Percentiles rank a stretch among this genome's conserved stretches.
Conservation (phyloP, 2,888 invertebrate genomes). For the Drosophila mercatorum region DNA sequence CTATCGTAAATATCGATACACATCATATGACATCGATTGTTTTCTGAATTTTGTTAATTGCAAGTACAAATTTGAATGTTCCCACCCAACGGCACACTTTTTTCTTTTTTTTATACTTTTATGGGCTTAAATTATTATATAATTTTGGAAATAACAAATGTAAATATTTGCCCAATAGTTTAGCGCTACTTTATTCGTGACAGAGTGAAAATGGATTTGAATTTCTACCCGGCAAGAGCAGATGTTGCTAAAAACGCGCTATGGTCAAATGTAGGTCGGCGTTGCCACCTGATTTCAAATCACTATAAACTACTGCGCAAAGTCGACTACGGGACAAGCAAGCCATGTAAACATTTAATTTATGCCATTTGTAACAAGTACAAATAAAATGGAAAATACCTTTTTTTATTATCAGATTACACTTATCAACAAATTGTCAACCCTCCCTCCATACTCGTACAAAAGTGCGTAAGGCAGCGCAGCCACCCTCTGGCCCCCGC, state of each 20-base stretch:
- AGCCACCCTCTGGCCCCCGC: conserved; percentile 48
- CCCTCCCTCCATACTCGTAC: background rate
- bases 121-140: conserved; percentile 14
- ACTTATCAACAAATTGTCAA: background rate
- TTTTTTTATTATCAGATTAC: background rate
- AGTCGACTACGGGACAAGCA: conserved; percentile 17
- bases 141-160: background rate
- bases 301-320: conserved; percentile 50
- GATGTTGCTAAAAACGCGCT: conserved; percentile 24
- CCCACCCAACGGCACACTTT: background rate
- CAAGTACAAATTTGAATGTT: conserved; percentile 19
- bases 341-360: conserved; percentile 69
- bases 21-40: conserved; percentile 32
- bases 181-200: conserved; percentile 8
- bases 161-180: background rate
- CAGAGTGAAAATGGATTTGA: conserved; percentile 2
- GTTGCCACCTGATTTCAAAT: conserved; percentile 53
- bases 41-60: conserved; percentile 14
- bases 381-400: background rate
- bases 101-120: background rate
- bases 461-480: background rate
- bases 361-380: conserved; percentile 48
- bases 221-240: conserved; percentile 28
- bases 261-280: conserved; percentile 46
- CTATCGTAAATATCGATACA: conserved; percentile 48